Conservation (phyloP, 1,140 invertebrate genomes). For the Sogatella furcifera region DNA sequence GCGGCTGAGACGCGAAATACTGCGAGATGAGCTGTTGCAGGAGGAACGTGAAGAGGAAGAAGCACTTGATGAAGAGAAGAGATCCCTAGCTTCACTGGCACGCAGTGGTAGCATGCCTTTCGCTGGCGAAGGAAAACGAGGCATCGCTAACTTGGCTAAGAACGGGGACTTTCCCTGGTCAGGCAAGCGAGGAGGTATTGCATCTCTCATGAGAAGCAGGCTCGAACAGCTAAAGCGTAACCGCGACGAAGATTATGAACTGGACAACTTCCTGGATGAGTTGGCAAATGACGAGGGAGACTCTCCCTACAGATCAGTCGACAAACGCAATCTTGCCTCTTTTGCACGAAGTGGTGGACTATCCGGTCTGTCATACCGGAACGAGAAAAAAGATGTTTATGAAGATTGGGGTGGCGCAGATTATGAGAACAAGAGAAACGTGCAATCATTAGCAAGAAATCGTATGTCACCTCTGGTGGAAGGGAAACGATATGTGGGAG, state of each 20-base stretch:
- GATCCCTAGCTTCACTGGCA: constrained; percentile 18
- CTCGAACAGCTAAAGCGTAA: constrained; percentile 14
- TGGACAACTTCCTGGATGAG: constrained; percentile 1
- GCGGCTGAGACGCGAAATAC: constrained; percentile 15
- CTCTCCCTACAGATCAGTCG: not conserved
- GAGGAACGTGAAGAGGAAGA: constrained; percentile 10
- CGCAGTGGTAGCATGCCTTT: constrained; percentile 17
- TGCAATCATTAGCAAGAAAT: constrained; percentile 21
- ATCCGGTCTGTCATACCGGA: constrained; percentile 5
- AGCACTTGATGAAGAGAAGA: constrained; percentile 16
- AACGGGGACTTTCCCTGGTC: constrained; percentile 16
- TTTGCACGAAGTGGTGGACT: constrained; percentile 17
- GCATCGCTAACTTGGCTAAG: constrained; percentile 17
- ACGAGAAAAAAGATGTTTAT: constrained; percentile 10
- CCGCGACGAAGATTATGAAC: constrained; percentile 16
- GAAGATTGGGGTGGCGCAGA: constrained; percentile 8
- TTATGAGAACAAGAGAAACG: constrained; percentile 21
- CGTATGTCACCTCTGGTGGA: constrained; percentile 15
- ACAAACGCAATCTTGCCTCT: constrained; percentile 21
- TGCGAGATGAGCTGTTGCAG: constrained; percentile 19
- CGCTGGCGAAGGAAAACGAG: constrained; percentile 15
- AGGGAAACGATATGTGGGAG: constrained; percentile 22
- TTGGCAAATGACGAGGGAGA: not conserved
- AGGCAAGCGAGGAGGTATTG: constrained; percentile 17
- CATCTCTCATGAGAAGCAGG: constrained; percentile 19